A percentile compares a stretch with the other conserved stretches of the same genome.
These are phyloP conservation scores for Toxotes lorentzi DNA, from an alignment of 2,797 vertebrate genomes.

Conservation along the genomic window DNA sequence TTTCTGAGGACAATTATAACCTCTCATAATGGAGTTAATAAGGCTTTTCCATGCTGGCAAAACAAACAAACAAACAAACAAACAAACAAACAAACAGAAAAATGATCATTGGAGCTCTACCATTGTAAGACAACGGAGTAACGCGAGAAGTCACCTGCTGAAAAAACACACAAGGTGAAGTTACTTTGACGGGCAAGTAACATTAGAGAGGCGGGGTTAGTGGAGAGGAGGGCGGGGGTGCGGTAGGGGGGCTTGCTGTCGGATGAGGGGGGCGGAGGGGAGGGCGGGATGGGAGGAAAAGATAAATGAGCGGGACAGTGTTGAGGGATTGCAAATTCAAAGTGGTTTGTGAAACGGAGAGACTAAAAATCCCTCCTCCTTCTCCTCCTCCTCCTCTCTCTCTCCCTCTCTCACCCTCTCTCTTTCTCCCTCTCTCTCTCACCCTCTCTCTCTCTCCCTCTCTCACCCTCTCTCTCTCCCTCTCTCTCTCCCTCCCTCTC, in stretches of 20 bases:
- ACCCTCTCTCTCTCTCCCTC: constrained; percentile 6
- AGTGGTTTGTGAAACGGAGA: constrained; percentile 79
- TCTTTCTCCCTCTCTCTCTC: constrained; percentile 18
- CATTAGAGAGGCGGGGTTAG: not conserved
- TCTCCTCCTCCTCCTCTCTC: constrained; percentile 10
- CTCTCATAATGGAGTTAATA: not conserved
- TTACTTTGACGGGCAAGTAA: not conserved
- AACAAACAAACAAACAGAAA: not conserved
- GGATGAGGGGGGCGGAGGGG: not conserved
- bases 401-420: constrained; percentile 9
- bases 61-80: too few species aligned
- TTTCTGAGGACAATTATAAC: not conserved
- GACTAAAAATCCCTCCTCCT: constrained; percentile 46
- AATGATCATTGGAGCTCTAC: too few species aligned
- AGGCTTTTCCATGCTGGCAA: not conserved
- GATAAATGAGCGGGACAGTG: constrained; percentile 70
- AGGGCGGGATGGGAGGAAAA: constrained; percentile 18
- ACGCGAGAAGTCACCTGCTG: not conserved
- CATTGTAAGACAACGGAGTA: not conserved
- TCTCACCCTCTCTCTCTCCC: too few species aligned
- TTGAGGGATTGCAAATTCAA: constrained; percentile 76
- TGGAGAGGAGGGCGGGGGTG: not conserved
- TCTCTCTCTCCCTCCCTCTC: too few species aligned
- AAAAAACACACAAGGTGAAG: not conserved
- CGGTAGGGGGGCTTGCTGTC: not conserved